phyloP scores from a whole-genome alignment of 2,888 invertebrate genomes.

The Patella depressa region DNA sequence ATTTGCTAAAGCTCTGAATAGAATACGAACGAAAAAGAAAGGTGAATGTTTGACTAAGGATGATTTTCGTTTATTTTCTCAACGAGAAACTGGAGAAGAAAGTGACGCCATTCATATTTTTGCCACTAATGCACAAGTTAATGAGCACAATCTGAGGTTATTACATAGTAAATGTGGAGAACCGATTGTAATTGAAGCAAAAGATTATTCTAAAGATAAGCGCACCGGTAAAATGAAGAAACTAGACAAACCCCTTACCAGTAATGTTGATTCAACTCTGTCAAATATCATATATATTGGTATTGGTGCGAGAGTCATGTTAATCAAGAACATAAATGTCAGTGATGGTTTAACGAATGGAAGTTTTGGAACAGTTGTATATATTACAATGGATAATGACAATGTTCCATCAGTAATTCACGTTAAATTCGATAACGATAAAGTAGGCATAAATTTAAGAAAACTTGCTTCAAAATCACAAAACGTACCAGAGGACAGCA shows the following conservation, averaged over 20 bases:
- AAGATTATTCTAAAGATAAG: conserved; percentile 17
- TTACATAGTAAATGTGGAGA: conserved; percentile 1
- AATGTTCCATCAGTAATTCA: not conserved
- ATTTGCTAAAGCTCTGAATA: conserved; percentile 20
- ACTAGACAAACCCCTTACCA: not conserved
- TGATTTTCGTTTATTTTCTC: conserved; percentile 9
- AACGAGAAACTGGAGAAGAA: not conserved
- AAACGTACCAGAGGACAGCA: not conserved
- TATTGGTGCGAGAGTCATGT: conserved; percentile 22
- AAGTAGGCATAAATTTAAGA: conserved; percentile 3
- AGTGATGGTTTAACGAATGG: conserved; percentile 25
- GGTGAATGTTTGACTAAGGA: not conserved
- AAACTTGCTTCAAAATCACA: not conserved
- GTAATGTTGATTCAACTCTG: not conserved
- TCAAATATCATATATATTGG: not conserved
- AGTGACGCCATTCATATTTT: conserved; percentile 18
- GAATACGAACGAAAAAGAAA: conserved; percentile 12
- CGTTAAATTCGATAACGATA: conserved; percentile 19
- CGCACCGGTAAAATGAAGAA: conserved; percentile 17
- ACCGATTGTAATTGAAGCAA: conserved; percentile 1
- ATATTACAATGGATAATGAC: not conserved
- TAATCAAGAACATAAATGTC: conserved; percentile 19
- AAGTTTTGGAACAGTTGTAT: conserved; percentile 19
- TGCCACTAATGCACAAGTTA: conserved; percentile 15
- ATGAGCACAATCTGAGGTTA: conserved; percentile 11